These are phyloP conservation scores for Xenopus petersii DNA, from an alignment of 2,797 vertebrate genomes.

Conservation along the genomic window DNA sequence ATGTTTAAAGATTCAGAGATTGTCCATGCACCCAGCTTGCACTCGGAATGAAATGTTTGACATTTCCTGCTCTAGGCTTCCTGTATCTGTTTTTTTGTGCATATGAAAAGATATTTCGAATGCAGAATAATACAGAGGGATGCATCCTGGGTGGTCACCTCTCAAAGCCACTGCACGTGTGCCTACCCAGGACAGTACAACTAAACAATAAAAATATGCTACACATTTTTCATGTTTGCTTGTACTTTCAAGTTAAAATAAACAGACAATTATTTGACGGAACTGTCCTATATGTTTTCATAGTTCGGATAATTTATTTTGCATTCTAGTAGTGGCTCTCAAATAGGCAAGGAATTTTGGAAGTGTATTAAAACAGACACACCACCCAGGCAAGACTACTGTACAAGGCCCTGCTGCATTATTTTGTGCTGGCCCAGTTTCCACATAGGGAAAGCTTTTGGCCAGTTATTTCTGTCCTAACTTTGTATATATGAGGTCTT, in stretches of 20 bases:
- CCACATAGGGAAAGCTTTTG: no score
- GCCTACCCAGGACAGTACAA: constrained; percentile 6
- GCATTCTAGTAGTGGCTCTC: no score
- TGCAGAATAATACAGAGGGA: constrained; percentile 42
- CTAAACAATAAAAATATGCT: constrained; percentile 16
- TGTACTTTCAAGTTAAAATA: constrained; percentile 13
- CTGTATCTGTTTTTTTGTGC: constrained; percentile 44
- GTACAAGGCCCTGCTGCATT: no score
- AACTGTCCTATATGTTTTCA: constrained; percentile 13
- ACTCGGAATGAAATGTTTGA: constrained; percentile 36
- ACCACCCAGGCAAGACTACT: no score
- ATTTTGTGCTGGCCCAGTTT: no score
- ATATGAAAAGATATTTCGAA: constrained; percentile 35
- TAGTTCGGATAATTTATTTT: no score
- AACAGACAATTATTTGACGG: constrained; percentile 25
- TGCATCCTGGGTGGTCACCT: constrained; percentile 35
- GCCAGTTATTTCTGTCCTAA: no score
- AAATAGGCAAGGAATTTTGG: no score
- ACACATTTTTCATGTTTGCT: no score
- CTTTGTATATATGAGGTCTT: no score
- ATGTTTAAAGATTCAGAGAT: background rate
- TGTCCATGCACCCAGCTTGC: constrained; percentile 13
- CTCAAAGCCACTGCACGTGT: constrained; percentile 32
- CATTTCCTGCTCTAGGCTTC: constrained; percentile 37
- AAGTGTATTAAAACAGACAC: no score